These are phyloP conservation scores for Gymnoscelis rufifasciata DNA, from an alignment of 2,888 invertebrate genomes.

Conservation along the genomic window DNA sequence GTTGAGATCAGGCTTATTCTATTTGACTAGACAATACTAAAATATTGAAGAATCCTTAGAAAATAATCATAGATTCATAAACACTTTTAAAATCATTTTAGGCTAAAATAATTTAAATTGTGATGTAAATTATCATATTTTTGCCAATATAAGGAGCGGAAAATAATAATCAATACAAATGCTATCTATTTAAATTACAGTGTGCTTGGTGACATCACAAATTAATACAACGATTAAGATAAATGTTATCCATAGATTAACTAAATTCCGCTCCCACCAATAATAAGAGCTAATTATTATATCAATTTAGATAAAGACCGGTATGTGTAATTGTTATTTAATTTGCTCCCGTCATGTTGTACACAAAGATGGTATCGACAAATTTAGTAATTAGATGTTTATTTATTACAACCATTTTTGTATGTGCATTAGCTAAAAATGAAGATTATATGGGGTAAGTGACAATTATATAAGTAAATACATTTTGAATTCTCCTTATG, in stretches of 20 bases:
- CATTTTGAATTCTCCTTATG: background rate
- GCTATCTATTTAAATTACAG: too few relatives aligned
- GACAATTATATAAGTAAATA: background rate
- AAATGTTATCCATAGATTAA: slow-evolving; percentile 4
- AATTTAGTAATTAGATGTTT: background rate
- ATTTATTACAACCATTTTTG: slow-evolving; percentile 23
- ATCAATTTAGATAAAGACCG: background rate
- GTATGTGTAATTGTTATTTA: background rate
- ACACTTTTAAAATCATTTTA: too few relatives aligned
- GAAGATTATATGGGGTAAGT: slow-evolving; percentile 53
- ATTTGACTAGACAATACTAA: too few relatives aligned
- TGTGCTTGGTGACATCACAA: background rate
- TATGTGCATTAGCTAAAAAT: slow-evolving; percentile 42
- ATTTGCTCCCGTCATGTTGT: background rate
- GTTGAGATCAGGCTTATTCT: too few relatives aligned
- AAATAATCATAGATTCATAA: too few relatives aligned
- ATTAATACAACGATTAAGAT: slow-evolving; percentile 6
- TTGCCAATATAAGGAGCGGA: too few relatives aligned
- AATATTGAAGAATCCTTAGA: too few relatives aligned
- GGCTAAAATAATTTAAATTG: too few relatives aligned
- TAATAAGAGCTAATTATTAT: slow-evolving; percentile 1
- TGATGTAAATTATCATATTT: too few relatives aligned
- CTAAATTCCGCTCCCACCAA: background rate
- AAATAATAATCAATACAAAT: too few relatives aligned
- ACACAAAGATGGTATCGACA: background rate